Evolutionary conservation across 1,140 invertebrate species (phyloP).

Genomic region (Pogonomyrmex californicus): DNA sequence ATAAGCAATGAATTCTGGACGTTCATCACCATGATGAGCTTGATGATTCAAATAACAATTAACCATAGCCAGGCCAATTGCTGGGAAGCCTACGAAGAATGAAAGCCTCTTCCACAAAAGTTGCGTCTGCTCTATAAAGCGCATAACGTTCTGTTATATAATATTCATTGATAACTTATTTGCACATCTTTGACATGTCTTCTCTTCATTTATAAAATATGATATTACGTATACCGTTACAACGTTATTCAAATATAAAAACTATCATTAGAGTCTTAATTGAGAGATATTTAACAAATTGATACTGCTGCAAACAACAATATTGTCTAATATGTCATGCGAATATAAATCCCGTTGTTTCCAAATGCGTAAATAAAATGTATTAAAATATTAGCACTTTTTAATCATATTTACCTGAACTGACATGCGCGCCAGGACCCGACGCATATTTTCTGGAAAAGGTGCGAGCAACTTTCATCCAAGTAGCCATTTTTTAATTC

Average conservation of each 20-base stretch:
- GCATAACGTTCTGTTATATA: slow-evolving; percentile 49
- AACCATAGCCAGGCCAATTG: slow-evolving; percentile 24
- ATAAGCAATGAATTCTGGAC: slow-evolving; percentile 47
- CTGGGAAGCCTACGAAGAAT: slow-evolving; percentile 62
- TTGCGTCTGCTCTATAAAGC: slow-evolving; percentile 33
- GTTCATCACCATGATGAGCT: background rate
- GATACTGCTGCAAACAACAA: background rate
- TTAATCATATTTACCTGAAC: slow-evolving; percentile 1
- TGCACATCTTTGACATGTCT: background rate
- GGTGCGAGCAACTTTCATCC: background rate
- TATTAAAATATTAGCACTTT: slow-evolving; percentile 36
- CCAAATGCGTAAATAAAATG: background rate
- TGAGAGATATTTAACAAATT: slow-evolving; percentile 9
- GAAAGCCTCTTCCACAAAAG: slow-evolving; percentile 63
- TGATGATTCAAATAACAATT: slow-evolving; percentile 58
- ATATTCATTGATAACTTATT: slow-evolving; percentile 6
- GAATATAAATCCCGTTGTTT: background rate
- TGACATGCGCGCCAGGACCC: background rate
- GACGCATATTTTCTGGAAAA: slow-evolving; percentile 28
- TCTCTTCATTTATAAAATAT: background rate
- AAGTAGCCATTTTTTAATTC: slow-evolving; percentile 35
- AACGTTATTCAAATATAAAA: background rate
- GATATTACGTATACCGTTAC: background rate
- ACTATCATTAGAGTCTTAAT: background rate
- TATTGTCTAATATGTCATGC: background rate